phyloP scores from a whole-genome alignment of 2,113 vertebrate species.

The Mobula hypostoma region DNA sequence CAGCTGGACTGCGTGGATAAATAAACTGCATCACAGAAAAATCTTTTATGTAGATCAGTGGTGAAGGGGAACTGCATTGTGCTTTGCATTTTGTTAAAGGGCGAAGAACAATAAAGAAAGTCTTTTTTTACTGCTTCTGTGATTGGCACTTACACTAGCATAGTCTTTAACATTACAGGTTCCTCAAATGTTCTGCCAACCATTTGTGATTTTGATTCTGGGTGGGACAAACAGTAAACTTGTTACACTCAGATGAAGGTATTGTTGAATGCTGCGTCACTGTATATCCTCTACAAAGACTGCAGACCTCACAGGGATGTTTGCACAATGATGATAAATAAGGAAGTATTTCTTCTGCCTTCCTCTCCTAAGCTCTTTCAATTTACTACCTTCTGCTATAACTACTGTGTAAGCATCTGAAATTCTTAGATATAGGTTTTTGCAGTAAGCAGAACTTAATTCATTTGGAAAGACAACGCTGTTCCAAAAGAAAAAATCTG shows the following conservation, averaged over 20 bases:
- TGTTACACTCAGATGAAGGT: too few species aligned
- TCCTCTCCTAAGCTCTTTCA: background rate
- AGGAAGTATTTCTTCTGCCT: background rate
- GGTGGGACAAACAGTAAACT: background rate
- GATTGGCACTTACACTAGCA: background rate
- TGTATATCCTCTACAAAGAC: too few species aligned
- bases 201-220: background rate
- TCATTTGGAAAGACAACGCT: background rate
- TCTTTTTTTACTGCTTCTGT: background rate
- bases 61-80: background rate
- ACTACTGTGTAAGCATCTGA: background rate
- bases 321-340: background rate
- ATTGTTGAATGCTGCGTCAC: background rate
- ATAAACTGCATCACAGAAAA: slow-evolving; percentile 12
- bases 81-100: background rate
- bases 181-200: background rate
- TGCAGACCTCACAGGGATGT: too few species aligned
- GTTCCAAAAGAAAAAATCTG: background rate
- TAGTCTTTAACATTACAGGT: background rate
- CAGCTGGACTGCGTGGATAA: slow-evolving; percentile 7
- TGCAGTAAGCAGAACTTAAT: background rate
- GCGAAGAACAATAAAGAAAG: background rate
- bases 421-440: background rate
- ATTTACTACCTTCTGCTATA: background rate
- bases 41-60: background rate